Evolutionary conservation across 2,797 vertebrate species (phyloP), one percentile per base, ranked within the genome.

Genomic region (Malurus splendens): DNA sequence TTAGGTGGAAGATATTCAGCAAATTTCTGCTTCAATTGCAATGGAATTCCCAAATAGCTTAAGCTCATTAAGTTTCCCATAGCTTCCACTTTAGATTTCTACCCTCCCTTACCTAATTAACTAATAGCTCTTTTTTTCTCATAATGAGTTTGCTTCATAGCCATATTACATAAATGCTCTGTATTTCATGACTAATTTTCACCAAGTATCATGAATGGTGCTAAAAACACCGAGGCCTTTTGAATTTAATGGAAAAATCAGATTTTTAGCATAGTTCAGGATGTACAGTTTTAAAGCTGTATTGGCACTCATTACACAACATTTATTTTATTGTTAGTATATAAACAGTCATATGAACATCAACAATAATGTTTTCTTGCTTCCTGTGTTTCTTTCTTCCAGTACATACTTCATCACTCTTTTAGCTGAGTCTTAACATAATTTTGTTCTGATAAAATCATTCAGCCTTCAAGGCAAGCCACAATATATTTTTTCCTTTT

Each of bases 131-230:
- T 47, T 89, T 75, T 87, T 87, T 83, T 92, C 42, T 60, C 66
- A 18, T 74, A 56, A 87, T 64, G 83, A 95, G 42, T 19, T 86
- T 92, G 56, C 47, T 82, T 28, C 36, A 60, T 77, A 90, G 87
- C 10, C 38, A n/a, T 44, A 89, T 91, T 92, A 79, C 12, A 65
- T 48, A 44, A 95, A 72, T 85, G 45, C 50, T 83, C 64, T 73
- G 28, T 92, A 25, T 33, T 75, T 72, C 33, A 93, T 94, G 86
- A 86, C 36, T 80, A 14, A 82, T 92, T 94, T 83, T 94, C 42
- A 88, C 81, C 50, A 95, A 75, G 62, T 79, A 80, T 68, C 28
- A 22, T 59, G 75, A 87, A 57, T 75, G 33, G 14, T 13, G 23
- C 65, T 57, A 81, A 66, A 33, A 90, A 51, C 33, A 84, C 13